These are phyloP conservation scores for Coecobrya sp. DNA, from an alignment of 2,888 invertebrate genomes.

Conservation along the genomic window DNA sequence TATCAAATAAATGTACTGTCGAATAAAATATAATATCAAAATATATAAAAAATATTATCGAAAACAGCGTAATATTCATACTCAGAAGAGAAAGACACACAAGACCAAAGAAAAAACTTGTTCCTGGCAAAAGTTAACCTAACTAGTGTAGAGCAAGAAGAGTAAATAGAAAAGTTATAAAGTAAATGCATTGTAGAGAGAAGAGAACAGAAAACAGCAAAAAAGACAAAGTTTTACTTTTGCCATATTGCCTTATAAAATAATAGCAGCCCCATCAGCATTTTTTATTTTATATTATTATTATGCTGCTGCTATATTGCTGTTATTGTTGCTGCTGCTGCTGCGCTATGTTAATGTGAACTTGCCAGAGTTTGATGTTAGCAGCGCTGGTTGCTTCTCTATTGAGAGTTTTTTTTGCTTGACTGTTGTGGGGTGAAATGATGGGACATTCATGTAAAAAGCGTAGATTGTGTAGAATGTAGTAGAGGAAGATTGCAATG, in stretches of 20 bases:
- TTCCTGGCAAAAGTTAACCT: too few relatives aligned
- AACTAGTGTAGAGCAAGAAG: too few relatives aligned
- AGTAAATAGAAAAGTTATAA: conserved; percentile 35
- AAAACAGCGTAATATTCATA: too few relatives aligned
- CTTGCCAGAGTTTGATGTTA: not conserved
- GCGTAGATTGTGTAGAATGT: too few relatives aligned
- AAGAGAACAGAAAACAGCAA: not conserved
- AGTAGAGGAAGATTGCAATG: conserved; percentile 9
- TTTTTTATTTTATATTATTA: not conserved
- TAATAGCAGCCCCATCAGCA: not conserved
- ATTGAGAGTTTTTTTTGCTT: not conserved
- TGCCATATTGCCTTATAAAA: conserved; percentile 2
- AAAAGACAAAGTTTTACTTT: not conserved
- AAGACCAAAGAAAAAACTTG: too few relatives aligned
- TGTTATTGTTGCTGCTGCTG: not conserved
- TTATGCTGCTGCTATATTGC: not conserved
- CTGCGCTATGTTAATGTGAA: conserved; percentile 53
- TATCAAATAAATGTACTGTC: too few relatives aligned
- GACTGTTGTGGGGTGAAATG: conserved; percentile 48
- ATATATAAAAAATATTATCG: too few relatives aligned
- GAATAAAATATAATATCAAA: too few relatives aligned
- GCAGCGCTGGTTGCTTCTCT: not conserved
- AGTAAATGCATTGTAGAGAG: not conserved
- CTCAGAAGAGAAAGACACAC: too few relatives aligned
- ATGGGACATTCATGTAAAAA: conserved; percentile 32